Base-by-base conservation (phyloP, 2,888 invertebrate genomes). In the Drosophila neutralis region DNA sequence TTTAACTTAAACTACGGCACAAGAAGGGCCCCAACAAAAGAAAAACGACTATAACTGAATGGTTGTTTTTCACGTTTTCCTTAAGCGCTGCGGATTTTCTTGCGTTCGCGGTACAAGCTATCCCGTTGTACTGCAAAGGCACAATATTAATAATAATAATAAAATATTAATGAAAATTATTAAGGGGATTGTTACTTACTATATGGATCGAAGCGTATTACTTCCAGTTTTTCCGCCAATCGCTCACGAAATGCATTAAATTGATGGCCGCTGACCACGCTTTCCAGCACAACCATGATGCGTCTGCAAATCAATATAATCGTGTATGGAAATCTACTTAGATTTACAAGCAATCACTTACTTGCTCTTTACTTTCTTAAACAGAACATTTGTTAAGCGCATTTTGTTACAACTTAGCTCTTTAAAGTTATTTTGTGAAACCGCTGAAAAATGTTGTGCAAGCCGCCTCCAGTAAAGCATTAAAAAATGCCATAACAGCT, bases 221-320 rank as follows among this genome's bases (percentile, higher is more conserved):
- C 75, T 93, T 97, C 97, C 60, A 97, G 73, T 94, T 97, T 98
- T 15, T 97, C 97, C 2, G 94, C 96, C 54, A 96, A 91, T 80
- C 97, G 94, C 85, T 97, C 97, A 67, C 97, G 94, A 53, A 96
- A 94, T 67, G 92, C 91, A 69, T 94, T 94, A 69, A 94, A 94
- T 82, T 94, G 94, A 88, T 98, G 97, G 0, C 97, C 97, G 84
- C 95, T 96, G 3, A 97, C 96, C 60, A 95, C 93, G 93, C 97
- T 97, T 92, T 97, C 95, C 94, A 97, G 94, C 78, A 96, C 86
- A 11, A 98, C 97, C 95, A 98, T 95, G 56, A 97, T 94, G 71
- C 93, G 91, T 91, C 97, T 97, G 35, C 13, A 13, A 8, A 21
- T 8, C 8, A 15, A 4, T 2, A 21, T 15, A 1, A n/a, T 33